Base-by-base conservation (phyloP, 2,888 invertebrate species). In the Volucella inflata region DNA sequence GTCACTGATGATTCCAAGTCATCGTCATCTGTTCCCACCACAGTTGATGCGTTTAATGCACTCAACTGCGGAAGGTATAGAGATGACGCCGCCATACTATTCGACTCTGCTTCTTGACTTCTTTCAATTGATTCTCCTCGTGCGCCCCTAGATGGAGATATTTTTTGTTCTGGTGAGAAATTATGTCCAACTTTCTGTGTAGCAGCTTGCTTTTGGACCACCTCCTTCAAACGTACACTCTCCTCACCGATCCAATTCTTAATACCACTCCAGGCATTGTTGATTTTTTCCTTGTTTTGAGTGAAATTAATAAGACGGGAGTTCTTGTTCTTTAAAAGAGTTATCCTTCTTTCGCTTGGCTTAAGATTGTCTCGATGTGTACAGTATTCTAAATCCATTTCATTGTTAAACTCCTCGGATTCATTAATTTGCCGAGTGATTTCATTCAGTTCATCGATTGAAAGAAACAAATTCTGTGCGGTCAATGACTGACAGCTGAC, bases 231-330 rank as follows among this genome's bases (percentile, higher is more conserved):
- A 60, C 89, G 90, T 2, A 88, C 89, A 38, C 91, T 88, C 87
- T 92, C 92, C 81, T 92, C 92, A 4, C 91, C 92, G 53, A 92
- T 88, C 92, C 92, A 92, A 59, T 91, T 87, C 62, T 92, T 92
- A 60, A 92, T 88, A n/a, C 90, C 92, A 44, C 89, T 89, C 92
- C 92, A 92, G n/a, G 92, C 90, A 83, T 91, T 90, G 42, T 91
- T 90, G 9, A 92, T 84, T 76, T 92, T 91, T 81, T 92, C 91
- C 81, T 91, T 91, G 70, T 92, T 92, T 36, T 91, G 90, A 79
- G 89, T 89, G 44, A 92, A 91, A 68, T 87, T 91, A 16, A 92
- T 91, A 12, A 91, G 87, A 0, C 90, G 89, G 10, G 90, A 88
- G 75, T 92, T 92, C 83, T 92, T 92, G 81, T 92, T 92, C 75